Evolutionary conservation across 2,888 invertebrate genomes (phyloP), one percentile per base, ranked within the genome.

Genomic region (Dasysyrphus tricinctus): DNA sequence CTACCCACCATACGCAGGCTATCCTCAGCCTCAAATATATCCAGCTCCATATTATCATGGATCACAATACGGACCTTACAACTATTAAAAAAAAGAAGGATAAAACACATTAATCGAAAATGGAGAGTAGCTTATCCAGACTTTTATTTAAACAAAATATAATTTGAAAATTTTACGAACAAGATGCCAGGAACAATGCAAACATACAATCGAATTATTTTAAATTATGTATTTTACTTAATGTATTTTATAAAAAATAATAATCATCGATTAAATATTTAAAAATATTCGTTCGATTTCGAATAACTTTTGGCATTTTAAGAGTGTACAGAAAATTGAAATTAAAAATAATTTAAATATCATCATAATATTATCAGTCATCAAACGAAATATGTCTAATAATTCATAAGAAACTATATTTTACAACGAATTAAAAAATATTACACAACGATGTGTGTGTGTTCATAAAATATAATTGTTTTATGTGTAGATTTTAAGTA

Each of bases 61-160:
- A 90, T 97, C 97, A 70, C 97, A 97, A 91, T 98, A 98, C 92
- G 97, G 97, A 73, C 97, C 97, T 69, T 98, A 98, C 94, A 97
- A 97, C 93, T 98, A 98, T 94, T 98, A 95, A 95, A 59, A 37
- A 61, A 3, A 5, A 29, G 6, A 34, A 44, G n/a, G n/a, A n/a
- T n/a, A 67, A 16, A 39, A 29, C 11, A 29, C 14, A n/a, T 29
- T 16, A 3, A 81, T 57, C 80, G 39, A 73, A 51, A 69, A 54
- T 67, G 61, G 76, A 85, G 80, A 75, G 65, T 63, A 70, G 67
- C 29, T 47, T 51, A 63, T 80, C 56, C 69, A 47, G 77, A 85
- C 80, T 77, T 81, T 73, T 56, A 73, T 34, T 47, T 16, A 34
- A 63, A 34, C 16, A 7, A 77, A 81, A 70, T 12, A 54, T 39